Base-by-base conservation (phyloP, 2,888 invertebrate genomes). In the Heliconius aoede region DNA sequence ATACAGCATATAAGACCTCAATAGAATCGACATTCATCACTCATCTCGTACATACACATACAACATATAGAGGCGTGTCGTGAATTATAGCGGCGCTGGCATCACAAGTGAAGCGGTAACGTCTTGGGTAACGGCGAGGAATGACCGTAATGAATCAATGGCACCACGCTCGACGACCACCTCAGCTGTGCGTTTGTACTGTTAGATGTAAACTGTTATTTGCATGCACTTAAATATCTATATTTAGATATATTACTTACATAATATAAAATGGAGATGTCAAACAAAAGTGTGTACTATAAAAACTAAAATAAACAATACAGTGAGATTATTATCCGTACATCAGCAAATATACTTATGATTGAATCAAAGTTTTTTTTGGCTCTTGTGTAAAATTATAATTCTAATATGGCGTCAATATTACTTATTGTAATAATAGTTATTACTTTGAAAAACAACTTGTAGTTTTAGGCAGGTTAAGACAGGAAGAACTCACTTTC, bases 51-150 rank as follows among this genome's bases (percentile, higher is more conserved):
- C 24, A 36, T 36, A 28, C 26, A 58, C 13, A 18, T 46, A 26
- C 55, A 18, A 55, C 15, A 36, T 61, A 69, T 21, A 15, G 15
- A 46, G 18, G 24, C 58, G 60, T 74, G 58, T 28, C 55, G 55
- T 60, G 51, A 55, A 69, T 69, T 60, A 61, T 21, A 60, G 46
- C 11, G 32, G 32, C 32, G 11, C 32, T 40, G 28, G 24, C 51
- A 69, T 69, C 69, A 74, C 69, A 61, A 68, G 60, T 60, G 46
- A 32, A 40, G 30, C 51, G 40, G 75, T 75, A 69, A 71, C 71
- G 32, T 71, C 61, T 75, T 75, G 62, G 51, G 75, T 75, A 71
- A 75, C 75, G 69, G 69, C 68, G 32, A n/a, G 21, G 62, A 71
- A 62, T 61, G 55, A 68, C 62, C 32, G 75, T 26, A 75, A 51